Evolutionary conservation across 1,140 invertebrate species (phyloP).

Genomic region (Mylabris phalerata): DNA sequence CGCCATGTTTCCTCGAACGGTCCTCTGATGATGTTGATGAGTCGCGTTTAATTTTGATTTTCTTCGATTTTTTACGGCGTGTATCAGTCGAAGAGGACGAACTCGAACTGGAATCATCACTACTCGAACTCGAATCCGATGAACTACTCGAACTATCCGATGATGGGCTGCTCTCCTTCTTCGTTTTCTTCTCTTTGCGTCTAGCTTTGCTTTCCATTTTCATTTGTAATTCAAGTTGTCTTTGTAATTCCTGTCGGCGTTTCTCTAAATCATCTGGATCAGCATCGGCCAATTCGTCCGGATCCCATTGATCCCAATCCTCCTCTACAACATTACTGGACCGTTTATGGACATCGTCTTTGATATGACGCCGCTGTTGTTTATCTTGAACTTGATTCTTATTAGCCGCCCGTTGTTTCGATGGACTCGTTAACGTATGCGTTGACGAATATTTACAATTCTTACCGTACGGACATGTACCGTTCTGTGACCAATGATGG

Average conservation of each 20-base stretch:
- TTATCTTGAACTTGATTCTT: slow-evolving; percentile 57
- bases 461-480: slow-evolving; percentile 67
- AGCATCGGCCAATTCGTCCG: slow-evolving; percentile 72
- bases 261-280: slow-evolving; percentile 74
- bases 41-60: slow-evolving; percentile 52
- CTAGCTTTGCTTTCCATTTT: slow-evolving; percentile 54
- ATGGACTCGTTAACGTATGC: slow-evolving; percentile 66
- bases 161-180: slow-evolving; percentile 60
- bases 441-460: slow-evolving; percentile 65
- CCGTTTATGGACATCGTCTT: slow-evolving; percentile 57
- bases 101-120: slow-evolving; percentile 50
- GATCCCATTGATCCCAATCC: slow-evolving; percentile 69
- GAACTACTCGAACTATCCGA: slow-evolving; percentile 56
- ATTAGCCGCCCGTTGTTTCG: slow-evolving; percentile 57
- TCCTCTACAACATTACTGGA: slow-evolving; percentile 56
- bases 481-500: slow-evolving; percentile 67
- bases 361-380: slow-evolving; percentile 44
- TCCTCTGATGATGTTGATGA: slow-evolving; percentile 54
- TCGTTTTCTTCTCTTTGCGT: slow-evolving; percentile 59
- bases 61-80: slow-evolving; percentile 48
- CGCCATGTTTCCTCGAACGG: slow-evolving; percentile 43
- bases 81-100: slow-evolving; percentile 45
- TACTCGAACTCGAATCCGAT: slow-evolving; percentile 53
- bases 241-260: slow-evolving; percentile 65
- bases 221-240: slow-evolving; percentile 70